Percentiles rank a stretch among this genome's conserved stretches.
Conservation (phyloP, 2,888 invertebrate genomes). For the Scaptomyza reducta region DNA sequence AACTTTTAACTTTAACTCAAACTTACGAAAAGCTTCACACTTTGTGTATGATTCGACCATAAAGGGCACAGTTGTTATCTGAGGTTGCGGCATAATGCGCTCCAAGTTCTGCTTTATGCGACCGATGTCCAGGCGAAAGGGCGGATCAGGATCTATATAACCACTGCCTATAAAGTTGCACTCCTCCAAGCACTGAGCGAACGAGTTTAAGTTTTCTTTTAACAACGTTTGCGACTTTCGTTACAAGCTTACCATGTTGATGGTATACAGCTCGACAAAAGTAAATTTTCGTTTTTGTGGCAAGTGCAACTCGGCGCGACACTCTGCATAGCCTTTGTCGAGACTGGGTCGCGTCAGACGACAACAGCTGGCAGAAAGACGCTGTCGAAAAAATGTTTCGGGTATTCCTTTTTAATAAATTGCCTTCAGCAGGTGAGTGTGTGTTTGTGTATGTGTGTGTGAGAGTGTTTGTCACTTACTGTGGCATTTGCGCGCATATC, state of each 20-base stretch:
- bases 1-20: background rate
- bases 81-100: slow-evolving; percentile 48
- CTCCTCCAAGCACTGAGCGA: slow-evolving; percentile 65
- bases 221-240: background rate
- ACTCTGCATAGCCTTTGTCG: slow-evolving; percentile 45
- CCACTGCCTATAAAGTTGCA: slow-evolving; percentile 64
- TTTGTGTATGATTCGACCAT: slow-evolving; percentile 55
- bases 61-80: slow-evolving; percentile 37
- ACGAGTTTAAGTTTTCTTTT: background rate
- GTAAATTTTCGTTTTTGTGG: slow-evolving; percentile 39
- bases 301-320: slow-evolving; percentile 34
- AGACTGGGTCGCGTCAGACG: slow-evolving; percentile 53
- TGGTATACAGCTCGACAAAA: slow-evolving; percentile 47
- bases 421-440: background rate
- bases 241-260: slow-evolving; percentile 62
- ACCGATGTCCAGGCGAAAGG: slow-evolving; percentile 52
- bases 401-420: background rate
- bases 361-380: slow-evolving; percentile 55
- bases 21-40: slow-evolving; percentile 60
- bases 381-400: slow-evolving; percentile 16
- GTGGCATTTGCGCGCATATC: slow-evolving; percentile 44
- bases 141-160: slow-evolving; percentile 62
- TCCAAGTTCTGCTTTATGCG: slow-evolving; percentile 44
- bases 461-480: slow-evolving; percentile 41
- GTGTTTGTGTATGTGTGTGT: background rate